phyloP scores from a whole-genome alignment of 2,113 vertebrate species.

The Sinocyclocheilus rhinocerous region DNA sequence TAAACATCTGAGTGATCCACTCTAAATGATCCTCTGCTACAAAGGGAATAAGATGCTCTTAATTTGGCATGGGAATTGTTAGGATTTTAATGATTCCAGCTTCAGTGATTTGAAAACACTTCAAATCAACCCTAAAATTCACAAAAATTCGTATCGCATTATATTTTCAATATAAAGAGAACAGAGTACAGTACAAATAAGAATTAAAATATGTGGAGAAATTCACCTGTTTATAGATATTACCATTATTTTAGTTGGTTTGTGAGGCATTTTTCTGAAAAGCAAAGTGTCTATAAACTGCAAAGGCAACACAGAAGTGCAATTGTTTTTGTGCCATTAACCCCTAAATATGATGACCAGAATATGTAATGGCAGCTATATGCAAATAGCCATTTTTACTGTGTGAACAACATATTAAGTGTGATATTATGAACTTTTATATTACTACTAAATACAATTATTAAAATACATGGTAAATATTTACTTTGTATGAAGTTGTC shows the following conservation, averaged over 20 bases:
- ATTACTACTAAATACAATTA: neutral
- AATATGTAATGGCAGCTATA: neutral
- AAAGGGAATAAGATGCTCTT: neutral
- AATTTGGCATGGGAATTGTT: neutral
- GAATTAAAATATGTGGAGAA: neutral
- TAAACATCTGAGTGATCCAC: neutral
- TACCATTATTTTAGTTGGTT: neutral
- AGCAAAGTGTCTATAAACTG: neutral
- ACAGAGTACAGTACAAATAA: neutral
- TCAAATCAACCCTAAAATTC: too few species aligned
- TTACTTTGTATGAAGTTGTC: neutral
- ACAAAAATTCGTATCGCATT: neutral
- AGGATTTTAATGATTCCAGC: neutral
- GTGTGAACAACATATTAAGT: neutral
- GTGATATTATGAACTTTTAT: neutral
- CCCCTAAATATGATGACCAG: neutral
- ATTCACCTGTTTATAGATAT: neutral
- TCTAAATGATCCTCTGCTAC: neutral
- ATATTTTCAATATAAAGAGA: neutral
- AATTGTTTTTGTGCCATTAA: neutral
- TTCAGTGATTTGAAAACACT: neutral
- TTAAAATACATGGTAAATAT: neutral
- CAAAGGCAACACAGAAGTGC: neutral
- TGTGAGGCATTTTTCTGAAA: neutral
- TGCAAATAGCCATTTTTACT: neutral